Base-by-base conservation (phyloP, 2,797 vertebrate genomes). In the Distichodus sexfasciatus region DNA sequence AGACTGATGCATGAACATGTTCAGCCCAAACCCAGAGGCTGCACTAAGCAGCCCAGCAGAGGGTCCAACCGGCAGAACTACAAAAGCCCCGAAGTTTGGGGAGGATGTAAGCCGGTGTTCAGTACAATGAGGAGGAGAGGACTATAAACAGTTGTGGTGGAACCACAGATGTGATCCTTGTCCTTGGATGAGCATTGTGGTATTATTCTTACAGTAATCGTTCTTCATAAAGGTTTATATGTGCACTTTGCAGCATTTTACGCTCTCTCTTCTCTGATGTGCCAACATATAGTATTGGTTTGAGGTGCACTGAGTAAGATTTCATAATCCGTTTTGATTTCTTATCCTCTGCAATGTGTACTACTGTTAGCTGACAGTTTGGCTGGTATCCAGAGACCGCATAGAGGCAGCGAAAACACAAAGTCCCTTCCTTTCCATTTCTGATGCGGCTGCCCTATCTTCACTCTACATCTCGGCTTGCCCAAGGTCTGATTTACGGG, bases 251-350 rank as follows among this genome's bases (percentile, higher is more conserved):
- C n/a, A 24, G 26, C 11, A 43, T 44, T 53, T 23, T 40, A 8
- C 7, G 1, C 29, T 55, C 19, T 23, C 7, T 24, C 35, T 36
- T 33, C 31, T 33, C 31, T 33, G 31, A 33, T 33, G 31, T 33
- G 31, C 4, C 9, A 33, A 9, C 31, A 68, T 76, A 73, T 2
- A 40, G 80, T 71, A 77, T 72, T 44, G 19, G 61, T 48, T 71
- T 77, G 86, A 82, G 79, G 66, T 80, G 78, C 76, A 73, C 29
- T 3, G 76, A 81, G 79, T 85, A 84, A 82, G 74, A 54, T 31
- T 44, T 29, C 33, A 28, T 82, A 84, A 79, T 75, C 15, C 69
- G 36, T 69, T 69, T 36, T 46, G 43, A 72, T 72, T 55, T 6
- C 41, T 66, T 76, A 71, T 77, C 71, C 47, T 61, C 72, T 66